These are phyloP conservation scores for Erpornis zantholeuca DNA, from an alignment of 2,113 vertebrate genomes.

Conservation along the genomic window DNA sequence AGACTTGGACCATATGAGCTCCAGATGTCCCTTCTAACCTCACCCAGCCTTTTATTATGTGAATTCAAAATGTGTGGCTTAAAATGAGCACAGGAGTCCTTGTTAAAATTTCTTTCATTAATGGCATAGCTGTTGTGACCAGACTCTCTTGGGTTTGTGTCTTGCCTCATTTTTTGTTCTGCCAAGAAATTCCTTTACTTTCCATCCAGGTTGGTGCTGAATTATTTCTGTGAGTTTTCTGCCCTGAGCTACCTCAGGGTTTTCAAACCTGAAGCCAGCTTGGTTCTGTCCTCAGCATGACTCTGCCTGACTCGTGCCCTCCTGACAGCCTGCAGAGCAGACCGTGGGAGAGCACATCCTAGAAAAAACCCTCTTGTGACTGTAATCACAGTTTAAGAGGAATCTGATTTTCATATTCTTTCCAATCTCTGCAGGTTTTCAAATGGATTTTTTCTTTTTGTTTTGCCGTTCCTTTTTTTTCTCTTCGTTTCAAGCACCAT, in stretches of 20 bases:
- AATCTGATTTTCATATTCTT: not conserved
- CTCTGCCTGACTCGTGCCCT: not conserved
- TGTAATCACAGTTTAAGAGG: not conserved
- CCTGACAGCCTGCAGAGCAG: not conserved
- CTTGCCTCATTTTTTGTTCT: not conserved
- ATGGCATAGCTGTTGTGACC: not conserved
- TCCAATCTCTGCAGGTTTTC: not conserved
- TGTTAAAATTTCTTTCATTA: not conserved
- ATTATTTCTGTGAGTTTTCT: not conserved
- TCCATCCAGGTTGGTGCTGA: not conserved
- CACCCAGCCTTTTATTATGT: not conserved
- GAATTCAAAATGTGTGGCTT: not conserved
- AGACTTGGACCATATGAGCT: not conserved
- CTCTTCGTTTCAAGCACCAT: not conserved
- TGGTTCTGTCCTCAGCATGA: not conserved
- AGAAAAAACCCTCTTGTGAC: not conserved
- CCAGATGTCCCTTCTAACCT: not conserved
- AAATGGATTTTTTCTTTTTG: not conserved
- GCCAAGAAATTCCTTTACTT: not conserved
- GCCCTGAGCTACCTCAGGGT: not conserved
- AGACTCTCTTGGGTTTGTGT: not conserved
- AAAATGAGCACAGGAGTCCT: not conserved
- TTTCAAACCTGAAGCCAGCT: not conserved
- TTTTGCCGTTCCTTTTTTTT: not conserved
- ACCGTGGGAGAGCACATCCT: not conserved